Conservation (phyloP, 1,140 invertebrate genomes). For the Metopolophium dirhodum region DNA sequence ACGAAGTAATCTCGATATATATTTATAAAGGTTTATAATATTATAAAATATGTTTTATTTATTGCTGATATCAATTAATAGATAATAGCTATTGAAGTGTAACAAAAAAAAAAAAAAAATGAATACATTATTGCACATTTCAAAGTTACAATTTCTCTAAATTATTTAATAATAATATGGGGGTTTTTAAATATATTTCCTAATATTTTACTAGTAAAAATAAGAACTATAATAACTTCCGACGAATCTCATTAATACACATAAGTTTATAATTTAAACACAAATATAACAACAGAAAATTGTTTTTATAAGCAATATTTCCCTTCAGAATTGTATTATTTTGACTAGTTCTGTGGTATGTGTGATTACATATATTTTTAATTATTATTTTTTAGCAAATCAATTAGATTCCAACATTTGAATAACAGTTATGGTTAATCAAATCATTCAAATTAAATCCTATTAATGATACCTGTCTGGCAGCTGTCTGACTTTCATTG, state of each 20-base stretch:
- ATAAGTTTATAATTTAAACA: slow-evolving; percentile 39
- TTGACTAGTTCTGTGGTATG: slow-evolving; percentile 46
- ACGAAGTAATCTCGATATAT: slow-evolving; percentile 24
- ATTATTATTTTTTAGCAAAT: neutral
- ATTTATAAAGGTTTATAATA: neutral
- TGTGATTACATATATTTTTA: neutral
- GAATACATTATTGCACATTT: slow-evolving; percentile 44
- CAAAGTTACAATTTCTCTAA: slow-evolving; percentile 13
- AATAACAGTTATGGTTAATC: neutral
- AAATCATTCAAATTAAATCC: neutral
- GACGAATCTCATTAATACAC: neutral
- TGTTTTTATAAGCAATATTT: slow-evolving; percentile 34
- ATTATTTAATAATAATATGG: slow-evolving; percentile 22
- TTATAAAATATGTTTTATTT: slow-evolving; percentile 7
- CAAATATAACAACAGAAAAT: slow-evolving; percentile 19
- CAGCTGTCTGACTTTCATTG: slow-evolving; percentile 75
- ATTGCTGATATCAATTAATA: slow-evolving; percentile 26
- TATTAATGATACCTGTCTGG: slow-evolving; percentile 57
- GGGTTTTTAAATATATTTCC: slow-evolving; percentile 30
- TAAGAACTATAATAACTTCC: slow-evolving; percentile 9
- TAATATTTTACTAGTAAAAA: slow-evolving; percentile 41
- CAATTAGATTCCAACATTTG: neutral
- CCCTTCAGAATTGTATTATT: slow-evolving; percentile 32
- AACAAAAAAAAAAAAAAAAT: slow-evolving; percentile 30
- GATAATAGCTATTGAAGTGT: neutral